Evolutionary conservation across 2,888 invertebrate genomes (phyloP), one percentile per base, ranked within the genome.

Genomic region (Boloria euphrosyne): DNA sequence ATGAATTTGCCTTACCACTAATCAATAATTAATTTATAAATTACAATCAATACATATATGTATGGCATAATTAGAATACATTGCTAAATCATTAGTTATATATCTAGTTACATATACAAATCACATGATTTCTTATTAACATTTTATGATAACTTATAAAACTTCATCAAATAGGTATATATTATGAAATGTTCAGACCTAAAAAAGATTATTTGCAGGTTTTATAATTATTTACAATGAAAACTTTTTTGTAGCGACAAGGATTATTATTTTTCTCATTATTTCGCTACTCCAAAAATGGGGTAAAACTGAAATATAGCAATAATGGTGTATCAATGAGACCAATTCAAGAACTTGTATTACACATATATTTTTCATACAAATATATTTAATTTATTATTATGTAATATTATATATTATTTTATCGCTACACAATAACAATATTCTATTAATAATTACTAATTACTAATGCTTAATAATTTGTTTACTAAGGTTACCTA

Each of bases 401-500:
- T 47, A n/a, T n/a, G n/a, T n/a, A 47, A 47, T 47, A n/a, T 47
- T 47, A n/a, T 2, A n/a, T 47, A n/a, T n/a, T 47, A n/a, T 47
- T 47, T 47, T 47, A n/a, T 47, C 14, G n/a, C 16, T 47, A 1
- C n/a, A 47, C 3, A 6, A 47, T 5, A n/a, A n/a, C 14, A 47
- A 47, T 47, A 14, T 14, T 47, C 1, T 22, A 22, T n/a, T 22
- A 22, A 22, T 47, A 47, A n/a, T 47, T n/a, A 47, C n/a, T n/a
- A n/a, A n/a, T 13, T n/a, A 13, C 13, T 46, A n/a, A 5, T 31
- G 31, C 7, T 38, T 2, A 13, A 22, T 57, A 2, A 46, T n/a
- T 46, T 16, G 5, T 2, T 51, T 43, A 14, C 6, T 53, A 17
- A 70, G 53, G 71, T 78, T 82, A 79, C 71, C 60, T 13, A 44